phyloP scores from a whole-genome alignment of 1,140 invertebrate genomes.

The Megalopta genalis region DNA sequence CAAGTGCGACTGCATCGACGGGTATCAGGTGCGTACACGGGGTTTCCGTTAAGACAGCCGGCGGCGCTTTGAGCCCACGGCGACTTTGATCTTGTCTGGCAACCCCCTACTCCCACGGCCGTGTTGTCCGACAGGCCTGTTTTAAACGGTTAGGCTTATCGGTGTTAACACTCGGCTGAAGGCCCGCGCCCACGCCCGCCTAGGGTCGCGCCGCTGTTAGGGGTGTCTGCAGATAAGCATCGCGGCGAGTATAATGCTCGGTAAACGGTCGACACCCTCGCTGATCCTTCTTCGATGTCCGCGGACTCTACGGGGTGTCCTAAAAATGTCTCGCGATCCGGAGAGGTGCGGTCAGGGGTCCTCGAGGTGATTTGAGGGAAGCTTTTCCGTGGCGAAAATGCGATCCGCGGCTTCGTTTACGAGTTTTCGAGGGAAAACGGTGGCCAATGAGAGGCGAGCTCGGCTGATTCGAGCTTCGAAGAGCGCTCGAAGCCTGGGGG shows the following conservation, averaged over 20 bases:
- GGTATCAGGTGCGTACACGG: conserved; percentile 89
- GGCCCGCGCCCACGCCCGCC: not conserved
- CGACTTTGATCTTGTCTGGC: not conserved
- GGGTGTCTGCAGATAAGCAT: not conserved
- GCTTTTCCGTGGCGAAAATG: too few species aligned
- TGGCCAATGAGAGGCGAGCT: too few species aligned
- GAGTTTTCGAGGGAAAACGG: too few species aligned
- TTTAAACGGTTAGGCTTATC: conserved; percentile 2
- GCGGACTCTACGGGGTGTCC: too few species aligned
- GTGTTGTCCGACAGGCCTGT: not conserved
- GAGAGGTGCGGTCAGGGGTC: too few species aligned
- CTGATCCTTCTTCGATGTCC: too few species aligned
- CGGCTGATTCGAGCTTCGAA: too few species aligned
- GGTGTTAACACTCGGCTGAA: not conserved
- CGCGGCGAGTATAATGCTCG: not conserved
- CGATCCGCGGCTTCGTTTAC: too few species aligned
- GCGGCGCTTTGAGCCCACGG: not conserved
- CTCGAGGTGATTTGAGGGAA: too few species aligned
- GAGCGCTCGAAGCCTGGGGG: too few species aligned
- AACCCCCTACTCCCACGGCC: too few species aligned
- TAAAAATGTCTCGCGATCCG: too few species aligned
- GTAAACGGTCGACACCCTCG: not conserved
- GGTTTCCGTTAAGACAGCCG: not conserved
- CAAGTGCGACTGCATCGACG: conserved; percentile 97
- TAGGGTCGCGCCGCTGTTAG: not conserved